Percentiles rank a stretch among this genome's conserved stretches.
phyloP scores from a whole-genome alignment of 1,140 invertebrate genomes.

The Bombus impatiens region DNA sequence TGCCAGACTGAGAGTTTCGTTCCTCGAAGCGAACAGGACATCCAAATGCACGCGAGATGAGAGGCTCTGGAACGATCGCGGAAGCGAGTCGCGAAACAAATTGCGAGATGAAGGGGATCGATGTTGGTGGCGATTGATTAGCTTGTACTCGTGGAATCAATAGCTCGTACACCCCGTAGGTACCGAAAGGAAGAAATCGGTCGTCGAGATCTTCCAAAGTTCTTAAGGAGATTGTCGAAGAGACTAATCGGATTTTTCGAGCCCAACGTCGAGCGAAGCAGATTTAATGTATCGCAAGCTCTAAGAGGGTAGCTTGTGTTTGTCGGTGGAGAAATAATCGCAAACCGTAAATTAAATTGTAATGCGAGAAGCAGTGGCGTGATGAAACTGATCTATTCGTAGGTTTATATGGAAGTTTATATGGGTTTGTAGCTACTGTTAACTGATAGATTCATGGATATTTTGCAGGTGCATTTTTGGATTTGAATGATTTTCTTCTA shows the following conservation, averaged over 20 bases:
- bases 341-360: neutral
- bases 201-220: neutral
- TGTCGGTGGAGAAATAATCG: neutral
- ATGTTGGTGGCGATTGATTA: constrained; percentile 32
- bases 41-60: neutral
- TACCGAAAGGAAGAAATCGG: neutral
- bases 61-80: neutral
- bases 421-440: too few species aligned
- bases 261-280: neutral
- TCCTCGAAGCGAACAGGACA: neutral
- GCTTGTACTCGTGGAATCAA: neutral
- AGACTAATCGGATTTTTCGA: constrained; percentile 39
- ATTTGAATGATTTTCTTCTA: neutral
- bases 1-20: constrained; percentile 32
- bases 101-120: constrained; percentile 32
- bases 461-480: too few species aligned
- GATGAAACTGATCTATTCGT: too few species aligned
- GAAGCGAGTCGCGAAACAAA: constrained; percentile 48
- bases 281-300: constrained; percentile 9
- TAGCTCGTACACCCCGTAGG: neutral
- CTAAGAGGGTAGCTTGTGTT: neutral
- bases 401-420: too few species aligned
- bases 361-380: neutral
- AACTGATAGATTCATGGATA: too few species aligned
- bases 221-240: constrained; percentile 20